phyloP scores from a whole-genome alignment of 2,888 invertebrate species.

The Eupelmus urozonus region DNA sequence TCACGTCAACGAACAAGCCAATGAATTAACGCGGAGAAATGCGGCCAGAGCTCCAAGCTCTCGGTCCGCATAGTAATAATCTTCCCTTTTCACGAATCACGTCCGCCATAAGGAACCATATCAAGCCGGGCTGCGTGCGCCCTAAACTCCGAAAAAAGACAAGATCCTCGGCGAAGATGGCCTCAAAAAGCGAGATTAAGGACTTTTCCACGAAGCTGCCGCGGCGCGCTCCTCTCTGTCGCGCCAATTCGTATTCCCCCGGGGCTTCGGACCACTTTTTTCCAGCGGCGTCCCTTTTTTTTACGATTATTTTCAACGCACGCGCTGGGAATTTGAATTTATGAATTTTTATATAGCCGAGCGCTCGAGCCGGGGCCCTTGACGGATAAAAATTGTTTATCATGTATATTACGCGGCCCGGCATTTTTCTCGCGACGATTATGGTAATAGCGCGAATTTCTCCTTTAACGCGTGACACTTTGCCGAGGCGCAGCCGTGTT shows the following conservation, averaged over 20 bases:
- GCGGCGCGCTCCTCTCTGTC: too few relatives aligned
- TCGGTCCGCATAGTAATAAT: too few relatives aligned
- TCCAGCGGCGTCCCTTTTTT: too few relatives aligned
- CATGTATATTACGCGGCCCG: neutral
- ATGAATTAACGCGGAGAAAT: too few relatives aligned
- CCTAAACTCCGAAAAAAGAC: neutral
- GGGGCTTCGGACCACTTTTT: slow-evolving; percentile 28
- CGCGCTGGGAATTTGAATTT: slow-evolving; percentile 53
- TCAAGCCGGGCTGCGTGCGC: too few relatives aligned
- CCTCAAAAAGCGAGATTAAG: slow-evolving; percentile 29
- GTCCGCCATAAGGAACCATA: too few relatives aligned
- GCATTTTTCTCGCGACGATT: slow-evolving; percentile 40
- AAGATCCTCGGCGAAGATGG: slow-evolving; percentile 45
- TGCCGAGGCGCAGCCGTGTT: neutral
- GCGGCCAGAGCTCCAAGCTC: too few relatives aligned
- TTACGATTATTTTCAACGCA: slow-evolving; percentile 38
- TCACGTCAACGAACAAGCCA: too few relatives aligned
- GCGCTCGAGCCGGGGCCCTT: neutral
- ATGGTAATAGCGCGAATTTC: slow-evolving; percentile 32
- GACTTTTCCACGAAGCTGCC: slow-evolving; percentile 51
- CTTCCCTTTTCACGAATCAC: too few relatives aligned
- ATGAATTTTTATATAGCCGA: slow-evolving; percentile 51
- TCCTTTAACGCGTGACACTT: slow-evolving; percentile 37
- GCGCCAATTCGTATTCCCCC: slow-evolving; percentile 49
- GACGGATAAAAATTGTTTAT: slow-evolving; percentile 47